A percentile compares a stretch with the other conserved stretches of the same genome.
Evolutionary conservation across 2,888 invertebrate genomes (phyloP).

Genomic region (Drosophila lutescens): DNA sequence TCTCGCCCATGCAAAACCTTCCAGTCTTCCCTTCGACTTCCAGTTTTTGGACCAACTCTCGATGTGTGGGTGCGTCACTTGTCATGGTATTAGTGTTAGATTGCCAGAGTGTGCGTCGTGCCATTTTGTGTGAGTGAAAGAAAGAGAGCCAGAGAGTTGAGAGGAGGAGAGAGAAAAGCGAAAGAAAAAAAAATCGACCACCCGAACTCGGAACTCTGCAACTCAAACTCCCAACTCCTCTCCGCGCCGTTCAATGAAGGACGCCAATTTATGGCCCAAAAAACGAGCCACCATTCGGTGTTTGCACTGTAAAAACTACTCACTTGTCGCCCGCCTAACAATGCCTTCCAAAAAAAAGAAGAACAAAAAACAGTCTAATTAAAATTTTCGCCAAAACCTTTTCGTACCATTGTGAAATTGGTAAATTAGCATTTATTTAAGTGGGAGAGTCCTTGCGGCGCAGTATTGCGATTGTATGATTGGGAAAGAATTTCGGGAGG

Average conservation of each 20-base stretch:
- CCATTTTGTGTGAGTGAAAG: slow-evolving; percentile 68
- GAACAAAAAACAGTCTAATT: slow-evolving; percentile 69
- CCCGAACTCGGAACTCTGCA: slow-evolving; percentile 4
- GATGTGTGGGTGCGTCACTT: slow-evolving; percentile 51
- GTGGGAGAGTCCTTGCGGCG: slow-evolving; percentile 19
- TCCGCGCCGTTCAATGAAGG: slow-evolving; percentile 81
- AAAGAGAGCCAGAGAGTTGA: slow-evolving; percentile 15
- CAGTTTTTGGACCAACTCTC: slow-evolving; percentile 36
- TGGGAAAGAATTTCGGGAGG: slow-evolving; percentile 4
- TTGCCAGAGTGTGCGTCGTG: slow-evolving; percentile 50
- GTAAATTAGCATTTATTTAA: slow-evolving; percentile 58
- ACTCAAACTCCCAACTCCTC: slow-evolving; percentile 5
- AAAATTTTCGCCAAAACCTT: slow-evolving; percentile 57
- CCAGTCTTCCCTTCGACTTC: slow-evolving; percentile 61
- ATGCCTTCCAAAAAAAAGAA: slow-evolving; percentile 19
- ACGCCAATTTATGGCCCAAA: slow-evolving; percentile 82
- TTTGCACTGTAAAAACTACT: slow-evolving; percentile 21
- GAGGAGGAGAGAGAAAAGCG: slow-evolving; percentile 1
- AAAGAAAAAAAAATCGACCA: neutral
- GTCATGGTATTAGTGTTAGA: slow-evolving; percentile 48
- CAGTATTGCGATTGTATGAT: slow-evolving; percentile 13
- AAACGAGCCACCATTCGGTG: slow-evolving; percentile 39
- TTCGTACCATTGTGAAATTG: slow-evolving; percentile 51
- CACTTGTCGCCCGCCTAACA: slow-evolving; percentile 42
- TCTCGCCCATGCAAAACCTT: slow-evolving; percentile 48